Evolutionary conservation across 2,797 vertebrate species (phyloP).

Genomic region (Danio aesculapii): DNA sequence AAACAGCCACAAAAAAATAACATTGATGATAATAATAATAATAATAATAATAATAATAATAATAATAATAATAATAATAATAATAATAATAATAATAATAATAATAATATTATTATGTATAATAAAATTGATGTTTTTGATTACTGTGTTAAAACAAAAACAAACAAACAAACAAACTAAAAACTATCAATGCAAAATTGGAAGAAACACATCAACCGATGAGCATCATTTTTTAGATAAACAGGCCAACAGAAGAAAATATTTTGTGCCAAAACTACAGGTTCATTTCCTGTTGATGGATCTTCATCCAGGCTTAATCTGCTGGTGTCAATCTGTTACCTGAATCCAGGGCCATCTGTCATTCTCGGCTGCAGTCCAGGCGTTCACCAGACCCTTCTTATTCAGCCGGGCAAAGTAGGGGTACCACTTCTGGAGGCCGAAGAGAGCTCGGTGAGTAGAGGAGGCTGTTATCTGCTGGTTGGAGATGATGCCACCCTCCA

Average conservation of each 20-base stretch:
- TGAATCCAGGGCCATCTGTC: constrained; percentile 99
- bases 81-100: too few relatives aligned
- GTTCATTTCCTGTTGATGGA: constrained; percentile 34
- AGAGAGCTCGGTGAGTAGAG: constrained; percentile 96
- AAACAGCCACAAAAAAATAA: too few relatives aligned
- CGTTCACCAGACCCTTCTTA: constrained; percentile 98
- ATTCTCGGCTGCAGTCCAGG: constrained; percentile 98
- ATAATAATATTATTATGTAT: too few relatives aligned
- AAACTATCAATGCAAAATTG: too few relatives aligned
- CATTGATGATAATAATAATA: too few relatives aligned
- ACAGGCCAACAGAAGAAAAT: background rate
- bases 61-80: too few relatives aligned
- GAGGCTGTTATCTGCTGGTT: constrained; percentile 99
- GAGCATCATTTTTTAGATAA: constrained; percentile 14
- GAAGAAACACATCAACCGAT: background rate
- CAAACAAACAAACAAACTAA: too few relatives aligned
- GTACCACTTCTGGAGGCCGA: constrained; percentile 99
- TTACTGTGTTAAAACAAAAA: too few relatives aligned
- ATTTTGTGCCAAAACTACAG: constrained; percentile 13
- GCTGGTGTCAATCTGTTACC: constrained; percentile 82
- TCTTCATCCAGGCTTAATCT: constrained; percentile 37
- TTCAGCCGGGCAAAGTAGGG: constrained; percentile 97
- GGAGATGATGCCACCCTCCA: constrained; percentile 98
- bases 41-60: too few relatives aligned
- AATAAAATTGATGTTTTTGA: too few relatives aligned